phyloP scores from a whole-genome alignment of 2,797 vertebrate species.

The Pagetopsis macropterus region DNA sequence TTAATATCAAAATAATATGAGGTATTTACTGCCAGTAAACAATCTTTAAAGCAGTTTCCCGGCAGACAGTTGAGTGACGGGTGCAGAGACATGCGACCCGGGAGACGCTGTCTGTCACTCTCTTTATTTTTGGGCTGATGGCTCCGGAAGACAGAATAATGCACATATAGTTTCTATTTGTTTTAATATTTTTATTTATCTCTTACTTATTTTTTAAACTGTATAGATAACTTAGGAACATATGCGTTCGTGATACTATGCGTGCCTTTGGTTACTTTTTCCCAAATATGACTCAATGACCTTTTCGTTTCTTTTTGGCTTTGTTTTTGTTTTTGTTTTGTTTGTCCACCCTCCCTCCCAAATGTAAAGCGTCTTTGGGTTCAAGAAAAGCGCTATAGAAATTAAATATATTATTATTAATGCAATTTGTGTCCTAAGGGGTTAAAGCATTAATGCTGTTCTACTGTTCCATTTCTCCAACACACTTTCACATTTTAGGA shows the following conservation, averaged over 20 bases:
- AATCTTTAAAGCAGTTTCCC: not conserved
- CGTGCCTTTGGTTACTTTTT: not conserved
- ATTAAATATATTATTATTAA: too few relatives aligned
- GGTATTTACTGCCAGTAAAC: slow-evolving; percentile 9
- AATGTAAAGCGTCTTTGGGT: too few relatives aligned
- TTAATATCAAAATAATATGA: slow-evolving; percentile 1
- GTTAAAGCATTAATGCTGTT: not conserved
- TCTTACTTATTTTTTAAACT: too few relatives aligned
- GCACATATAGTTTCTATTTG: too few relatives aligned
- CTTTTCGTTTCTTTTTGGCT: too few relatives aligned
- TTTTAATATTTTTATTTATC: too few relatives aligned
- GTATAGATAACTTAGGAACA: too few relatives aligned
- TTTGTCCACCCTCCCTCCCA: too few relatives aligned
- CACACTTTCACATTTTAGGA: not conserved
- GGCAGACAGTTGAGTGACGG: slow-evolving; percentile 13
- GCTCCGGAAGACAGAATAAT: not conserved
- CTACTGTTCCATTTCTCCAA: not conserved
- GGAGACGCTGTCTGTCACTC: not conserved
- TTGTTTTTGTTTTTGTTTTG: too few relatives aligned
- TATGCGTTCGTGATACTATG: too few relatives aligned
- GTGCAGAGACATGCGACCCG: slow-evolving; percentile 3
- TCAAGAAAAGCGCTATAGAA: too few relatives aligned
- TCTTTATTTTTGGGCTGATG: not conserved
- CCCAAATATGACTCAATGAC: not conserved
- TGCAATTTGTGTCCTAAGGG: not conserved